These are phyloP conservation scores for Macrosteles quadrilineatus DNA, from an alignment of 1,140 invertebrate genomes.

Conservation along the genomic window DNA sequence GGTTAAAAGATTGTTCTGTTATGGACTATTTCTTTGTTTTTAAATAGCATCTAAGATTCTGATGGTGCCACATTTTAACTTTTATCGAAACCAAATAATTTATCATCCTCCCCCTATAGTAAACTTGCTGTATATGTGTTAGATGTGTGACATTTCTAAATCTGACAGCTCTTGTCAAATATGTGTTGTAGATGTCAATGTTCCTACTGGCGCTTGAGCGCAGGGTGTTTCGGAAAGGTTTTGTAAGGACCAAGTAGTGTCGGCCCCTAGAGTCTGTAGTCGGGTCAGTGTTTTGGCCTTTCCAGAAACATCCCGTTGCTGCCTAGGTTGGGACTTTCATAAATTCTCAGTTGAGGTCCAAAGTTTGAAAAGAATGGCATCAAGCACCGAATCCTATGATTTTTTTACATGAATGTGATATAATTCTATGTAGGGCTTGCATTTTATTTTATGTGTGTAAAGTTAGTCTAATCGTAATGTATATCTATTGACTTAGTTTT, in stretches of 20 bases:
- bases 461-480: conserved; percentile 35
- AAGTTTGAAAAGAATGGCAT: conserved; percentile 32
- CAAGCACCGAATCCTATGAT: conserved; percentile 34
- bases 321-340: conserved; percentile 14
- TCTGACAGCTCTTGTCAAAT: conserved; percentile 24
- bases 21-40: conserved; percentile 19
- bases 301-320: conserved; percentile 16
- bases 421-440: conserved; percentile 44
- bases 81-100: conserved; percentile 66
- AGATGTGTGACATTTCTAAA: conserved; percentile 38
- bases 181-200: conserved; percentile 44
- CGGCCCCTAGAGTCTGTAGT: conserved; percentile 12
- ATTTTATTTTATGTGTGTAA: conserved; percentile 43
- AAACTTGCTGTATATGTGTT: conserved; percentile 44
- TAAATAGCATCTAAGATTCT: conserved; percentile 37
- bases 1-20: background rate
- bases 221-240: conserved; percentile 12
- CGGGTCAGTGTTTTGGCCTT: conserved; percentile 3
- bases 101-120: conserved; percentile 54
- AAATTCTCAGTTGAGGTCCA: conserved; percentile 21
- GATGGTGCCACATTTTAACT: conserved; percentile 53
- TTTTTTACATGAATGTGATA: conserved; percentile 43
- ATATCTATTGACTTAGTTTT: conserved; percentile 33
- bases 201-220: conserved; percentile 21
- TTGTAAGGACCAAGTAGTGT: conserved; percentile 30